A percentile compares a stretch with the other conserved stretches of the same genome.
phyloP scores from a whole-genome alignment of 1,140 invertebrate species.

The Thaumatotibia leucotreta region DNA sequence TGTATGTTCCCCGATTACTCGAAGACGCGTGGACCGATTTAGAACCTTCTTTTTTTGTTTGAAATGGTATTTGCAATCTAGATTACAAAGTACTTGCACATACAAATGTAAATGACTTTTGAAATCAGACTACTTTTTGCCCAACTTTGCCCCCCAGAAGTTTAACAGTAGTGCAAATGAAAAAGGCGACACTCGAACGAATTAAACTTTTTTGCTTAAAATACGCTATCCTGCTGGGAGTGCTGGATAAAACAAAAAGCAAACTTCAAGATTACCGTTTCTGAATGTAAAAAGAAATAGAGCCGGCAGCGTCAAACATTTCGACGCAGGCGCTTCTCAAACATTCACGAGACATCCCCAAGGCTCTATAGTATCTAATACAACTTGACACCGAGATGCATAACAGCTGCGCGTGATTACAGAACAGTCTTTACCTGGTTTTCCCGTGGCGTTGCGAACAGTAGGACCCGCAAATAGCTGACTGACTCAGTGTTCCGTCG shows the following conservation, averaged over 20 bases:
- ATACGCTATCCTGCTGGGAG: background rate
- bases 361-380: background rate
- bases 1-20: no score
- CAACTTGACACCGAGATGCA: background rate
- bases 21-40: no score
- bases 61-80: no score
- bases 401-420: background rate
- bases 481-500: slow-evolving; percentile 38
- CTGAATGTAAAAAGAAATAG: background rate
- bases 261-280: background rate
- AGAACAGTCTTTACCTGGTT: background rate
- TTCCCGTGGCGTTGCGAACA: background rate
- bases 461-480: slow-evolving; percentile 13
- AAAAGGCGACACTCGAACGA: no score
- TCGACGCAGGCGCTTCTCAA: background rate
- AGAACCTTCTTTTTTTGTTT: no score
- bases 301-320: background rate
- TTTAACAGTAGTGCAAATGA: no score
- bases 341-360: background rate
- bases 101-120: no score
- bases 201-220: background rate
- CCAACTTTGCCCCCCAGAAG: no score
- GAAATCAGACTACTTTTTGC: no score
- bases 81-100: no score
- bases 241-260: background rate